Percentiles rank a stretch among this genome's conserved stretches.
Evolutionary conservation across 2,797 vertebrate species (phyloP).

Genomic region (Calcarius lapponicus): DNA sequence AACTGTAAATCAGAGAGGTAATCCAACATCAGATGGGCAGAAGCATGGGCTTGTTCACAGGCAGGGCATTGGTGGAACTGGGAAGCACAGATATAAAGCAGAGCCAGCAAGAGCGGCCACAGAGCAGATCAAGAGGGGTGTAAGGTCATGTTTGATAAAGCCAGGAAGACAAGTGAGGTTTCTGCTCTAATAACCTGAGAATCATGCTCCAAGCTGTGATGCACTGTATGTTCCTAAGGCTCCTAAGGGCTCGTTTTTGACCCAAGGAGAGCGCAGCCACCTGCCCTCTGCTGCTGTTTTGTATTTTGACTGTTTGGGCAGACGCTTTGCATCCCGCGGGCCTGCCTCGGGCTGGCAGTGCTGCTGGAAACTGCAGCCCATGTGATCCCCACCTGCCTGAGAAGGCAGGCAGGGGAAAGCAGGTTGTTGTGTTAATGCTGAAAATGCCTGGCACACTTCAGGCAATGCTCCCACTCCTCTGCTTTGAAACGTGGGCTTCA

Average conservation of each 20-base stretch:
- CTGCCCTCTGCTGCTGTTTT: not conserved
- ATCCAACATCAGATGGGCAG: not conserved
- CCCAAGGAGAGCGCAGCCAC: not conserved
- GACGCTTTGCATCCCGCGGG: not conserved
- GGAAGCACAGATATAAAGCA: not conserved
- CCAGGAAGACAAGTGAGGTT: not conserved
- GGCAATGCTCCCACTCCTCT: not conserved
- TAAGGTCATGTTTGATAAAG: not conserved
- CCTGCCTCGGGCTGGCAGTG: not conserved
- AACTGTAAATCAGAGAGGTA: not conserved
- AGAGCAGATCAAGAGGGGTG: not conserved
- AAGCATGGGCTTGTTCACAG: not conserved
- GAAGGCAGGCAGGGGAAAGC: not conserved
- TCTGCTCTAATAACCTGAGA: not conserved
- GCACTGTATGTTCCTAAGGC: not conserved
- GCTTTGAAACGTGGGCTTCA: not conserved
- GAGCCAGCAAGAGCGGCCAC: not conserved
- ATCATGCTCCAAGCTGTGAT: not conserved
- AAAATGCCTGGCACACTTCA: not conserved
- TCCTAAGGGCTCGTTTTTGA: not conserved
- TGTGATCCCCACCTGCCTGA: not conserved
- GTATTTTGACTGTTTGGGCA: accelerated
- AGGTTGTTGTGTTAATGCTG: not conserved
- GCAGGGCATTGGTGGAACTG: not conserved
- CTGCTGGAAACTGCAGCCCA: not conserved